Conservation (phyloP, 1,140 invertebrate species). For the Pseudomyrmex flavicornis region DNA sequence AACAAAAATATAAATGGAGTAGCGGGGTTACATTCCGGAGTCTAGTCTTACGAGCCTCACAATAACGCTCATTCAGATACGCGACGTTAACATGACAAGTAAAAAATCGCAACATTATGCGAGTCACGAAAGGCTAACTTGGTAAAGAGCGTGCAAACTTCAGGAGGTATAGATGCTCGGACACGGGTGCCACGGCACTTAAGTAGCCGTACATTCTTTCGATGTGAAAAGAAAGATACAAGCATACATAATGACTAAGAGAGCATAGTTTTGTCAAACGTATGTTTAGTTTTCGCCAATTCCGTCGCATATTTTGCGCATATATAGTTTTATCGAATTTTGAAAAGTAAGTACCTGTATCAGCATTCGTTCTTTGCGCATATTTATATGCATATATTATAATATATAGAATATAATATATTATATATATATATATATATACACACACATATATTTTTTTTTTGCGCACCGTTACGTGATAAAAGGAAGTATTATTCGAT, state of each 20-base stretch:
- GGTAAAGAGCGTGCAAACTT: conserved; percentile 1
- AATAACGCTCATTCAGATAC: conserved; percentile 4
- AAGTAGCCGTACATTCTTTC: neutral
- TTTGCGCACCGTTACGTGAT: neutral
- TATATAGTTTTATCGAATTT: conserved; percentile 9
- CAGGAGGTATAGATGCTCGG: conserved; percentile 9
- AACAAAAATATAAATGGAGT: neutral
- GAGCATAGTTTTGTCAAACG: neutral
- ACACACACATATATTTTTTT: no score
- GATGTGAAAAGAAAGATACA: neutral
- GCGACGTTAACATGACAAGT: conserved; percentile 26
- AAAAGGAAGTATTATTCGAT: conserved; percentile 17
- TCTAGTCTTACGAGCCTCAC: neutral
- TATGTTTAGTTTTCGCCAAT: neutral
- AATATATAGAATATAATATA: no score
- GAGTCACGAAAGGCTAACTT: conserved; percentile 13
- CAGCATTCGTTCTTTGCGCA: neutral
- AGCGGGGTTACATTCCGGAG: neutral
- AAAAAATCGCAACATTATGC: conserved; percentile 33
- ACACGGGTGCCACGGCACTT: neutral
- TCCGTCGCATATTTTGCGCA: neutral
- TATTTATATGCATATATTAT: neutral
- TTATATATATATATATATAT: no score
- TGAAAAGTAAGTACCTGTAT: neutral
- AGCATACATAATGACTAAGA: neutral